Conservation (phyloP, 2,113 vertebrate genomes). For the Poeciliopsis retropinna region DNA sequence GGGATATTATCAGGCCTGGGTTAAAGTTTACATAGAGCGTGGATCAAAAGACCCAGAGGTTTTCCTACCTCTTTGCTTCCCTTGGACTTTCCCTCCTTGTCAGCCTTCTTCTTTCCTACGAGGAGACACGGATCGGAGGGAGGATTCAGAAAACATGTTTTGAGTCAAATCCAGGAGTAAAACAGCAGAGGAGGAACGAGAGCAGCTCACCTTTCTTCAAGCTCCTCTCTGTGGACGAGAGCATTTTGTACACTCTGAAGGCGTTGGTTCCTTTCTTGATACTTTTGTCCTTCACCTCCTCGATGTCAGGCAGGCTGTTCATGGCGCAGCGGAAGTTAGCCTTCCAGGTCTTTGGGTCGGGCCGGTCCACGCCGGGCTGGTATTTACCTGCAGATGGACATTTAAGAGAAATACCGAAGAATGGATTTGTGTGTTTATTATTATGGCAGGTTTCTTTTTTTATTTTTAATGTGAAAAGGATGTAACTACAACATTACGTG, state of each 20-base stretch:
- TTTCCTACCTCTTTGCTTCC: constrained; percentile 54
- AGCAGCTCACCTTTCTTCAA: constrained; percentile 88
- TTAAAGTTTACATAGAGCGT: constrained; percentile 5
- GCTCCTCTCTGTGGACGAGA: constrained; percentile 88
- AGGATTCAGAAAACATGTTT: not conserved
- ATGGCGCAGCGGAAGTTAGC: constrained; percentile 98
- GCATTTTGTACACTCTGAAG: constrained; percentile 96
- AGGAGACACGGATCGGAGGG: constrained; percentile 1
- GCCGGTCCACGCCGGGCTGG: constrained; percentile 84
- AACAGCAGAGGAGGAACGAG: not conserved
- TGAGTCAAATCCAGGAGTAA: too few species aligned
- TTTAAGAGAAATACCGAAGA: not conserved
- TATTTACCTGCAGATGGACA: constrained; percentile 83
- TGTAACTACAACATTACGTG: too few species aligned
- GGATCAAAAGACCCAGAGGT: not conserved
- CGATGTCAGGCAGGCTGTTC: constrained; percentile 96
- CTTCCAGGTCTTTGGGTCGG: constrained; percentile 98
- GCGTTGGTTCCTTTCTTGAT: constrained; percentile 98
- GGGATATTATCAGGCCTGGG: not conserved
- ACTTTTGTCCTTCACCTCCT: constrained; percentile 95
- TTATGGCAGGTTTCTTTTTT: not conserved
- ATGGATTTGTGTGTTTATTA: not conserved
- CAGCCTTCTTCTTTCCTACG: constrained; percentile 78
- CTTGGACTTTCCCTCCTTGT: constrained; percentile 70
- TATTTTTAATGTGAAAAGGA: not conserved